Evolutionary conservation across 2,797 vertebrate genomes (phyloP), one percentile per base, ranked within the genome.

Genomic region (Furcifer pardalis): DNA sequence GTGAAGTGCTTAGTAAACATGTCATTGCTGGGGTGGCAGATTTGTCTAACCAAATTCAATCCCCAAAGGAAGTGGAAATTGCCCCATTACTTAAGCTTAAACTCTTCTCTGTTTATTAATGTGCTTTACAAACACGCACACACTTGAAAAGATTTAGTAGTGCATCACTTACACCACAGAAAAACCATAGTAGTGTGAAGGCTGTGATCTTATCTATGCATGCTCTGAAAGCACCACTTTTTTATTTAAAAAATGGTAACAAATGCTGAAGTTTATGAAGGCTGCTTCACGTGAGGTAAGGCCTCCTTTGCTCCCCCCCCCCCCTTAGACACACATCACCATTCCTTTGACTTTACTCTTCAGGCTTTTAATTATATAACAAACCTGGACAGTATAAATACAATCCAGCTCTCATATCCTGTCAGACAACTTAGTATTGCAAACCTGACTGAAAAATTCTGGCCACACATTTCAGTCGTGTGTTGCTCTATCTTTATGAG

Each of bases 401-500:
- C 81, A 92, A 46, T 44, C 13, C 81, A 84, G 85, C 52, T 84
- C 82, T 89, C 88, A 79, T 56, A 63, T 17, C 77, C 88, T 87
- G 56, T 91, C 83, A 89, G 91, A 86, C 81, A 86, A 89, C 92
- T 93, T 77, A 83, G 88, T 92, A 91, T 91, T 90, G 89, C 92
- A 90, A 94, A 93, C 87, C 89, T 93, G 92, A 91, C 91, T 87
- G 71, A 86, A 84, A 86, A 91, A 91, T 59, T 83, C 84, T n/a
- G 87, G 93, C 92, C 91, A 89, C 88, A 73, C 89, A 59, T 49
- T 40, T 87, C 74, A 84, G 7, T 86, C 2, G 17, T 85, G 91
- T 19, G 25, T 86, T 91, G 90, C 91, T 83, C 92, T 94, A 88
- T 89, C 90, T 94, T 92, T 92, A 93, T 72, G 83, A 94, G 94